Conservation (phyloP, 2,888 invertebrate genomes). For the Brachyptera risi region DNA sequence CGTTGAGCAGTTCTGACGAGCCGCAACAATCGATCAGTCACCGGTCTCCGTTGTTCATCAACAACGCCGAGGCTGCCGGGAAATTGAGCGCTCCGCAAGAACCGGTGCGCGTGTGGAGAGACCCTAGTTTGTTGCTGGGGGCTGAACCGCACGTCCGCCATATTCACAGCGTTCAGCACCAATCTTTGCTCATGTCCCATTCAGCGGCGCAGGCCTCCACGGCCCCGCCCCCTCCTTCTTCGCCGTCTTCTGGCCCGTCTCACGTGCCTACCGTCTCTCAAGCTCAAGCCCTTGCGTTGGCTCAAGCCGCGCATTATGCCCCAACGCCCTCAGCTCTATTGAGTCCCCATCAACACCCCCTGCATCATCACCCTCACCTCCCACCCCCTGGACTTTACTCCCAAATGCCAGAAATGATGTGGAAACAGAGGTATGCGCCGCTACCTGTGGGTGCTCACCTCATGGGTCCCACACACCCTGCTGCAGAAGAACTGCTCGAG, state of each 20-base stretch:
- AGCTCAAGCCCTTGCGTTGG: slow-evolving; percentile 40
- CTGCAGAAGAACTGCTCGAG: slow-evolving; percentile 50
- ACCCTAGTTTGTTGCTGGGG: slow-evolving; percentile 52
- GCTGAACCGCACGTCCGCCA: slow-evolving; percentile 53
- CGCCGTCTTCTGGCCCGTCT: slow-evolving; percentile 33
- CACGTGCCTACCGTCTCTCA: slow-evolving; percentile 35
- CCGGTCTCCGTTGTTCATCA: slow-evolving; percentile 24
- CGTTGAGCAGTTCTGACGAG: slow-evolving; percentile 70
- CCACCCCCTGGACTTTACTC: slow-evolving; percentile 38
- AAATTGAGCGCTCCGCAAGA: slow-evolving; percentile 23
- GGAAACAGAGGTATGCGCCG: slow-evolving; percentile 58
- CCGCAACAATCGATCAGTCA: slow-evolving; percentile 47
- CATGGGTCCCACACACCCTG: slow-evolving; percentile 46
- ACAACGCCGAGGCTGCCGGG: neutral
- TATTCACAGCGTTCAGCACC: slow-evolving; percentile 59
- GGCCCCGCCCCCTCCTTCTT: slow-evolving; percentile 40
- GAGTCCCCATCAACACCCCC: slow-evolving; percentile 33
- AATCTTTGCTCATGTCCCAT: slow-evolving; percentile 57
- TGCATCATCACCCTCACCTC: slow-evolving; percentile 34
- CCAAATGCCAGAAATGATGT: slow-evolving; percentile 49
- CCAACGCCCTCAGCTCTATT: slow-evolving; percentile 32
- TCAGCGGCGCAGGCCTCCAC: slow-evolving; percentile 32
- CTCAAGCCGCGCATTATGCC: slow-evolving; percentile 34
- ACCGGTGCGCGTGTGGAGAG: slow-evolving; percentile 52
- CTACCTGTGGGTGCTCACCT: slow-evolving; percentile 49